Base-by-base conservation (phyloP, 2,888 invertebrate genomes). In the Labia minor region DNA sequence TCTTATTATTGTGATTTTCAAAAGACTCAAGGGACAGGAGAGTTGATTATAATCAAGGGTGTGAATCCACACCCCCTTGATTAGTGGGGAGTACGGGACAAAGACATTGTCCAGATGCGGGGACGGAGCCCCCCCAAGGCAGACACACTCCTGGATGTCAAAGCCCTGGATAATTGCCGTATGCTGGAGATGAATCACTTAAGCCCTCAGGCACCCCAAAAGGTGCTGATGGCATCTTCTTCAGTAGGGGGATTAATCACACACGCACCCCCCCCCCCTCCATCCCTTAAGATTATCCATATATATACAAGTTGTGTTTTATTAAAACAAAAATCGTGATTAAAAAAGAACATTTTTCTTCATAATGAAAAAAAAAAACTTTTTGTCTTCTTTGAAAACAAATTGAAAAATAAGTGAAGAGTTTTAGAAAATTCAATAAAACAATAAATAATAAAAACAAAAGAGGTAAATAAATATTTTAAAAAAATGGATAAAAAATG, bases 101-200 rank as follows among this genome's bases (percentile, higher is more conserved):
- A 49, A 49, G 49, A 49, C 49, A 49, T 16, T 49, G 49, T 49
- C 49, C 49, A 49, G 49, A 49, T n/a, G 49, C 49, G 49, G 49
- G 49, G 16, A 49, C 49, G 16, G 49, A 49, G 49, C 49, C 49
- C 49, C 49, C 4, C 4, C 8, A 3, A 2, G n/a, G 49, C 49
- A 49, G 49, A 10, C 49, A 11, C 14, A n/a, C 49, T 49, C 49
- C 16, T 26, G 26, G 49, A 49, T 49, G 49, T 49, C 49, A 49
- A 49, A 49, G 49, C 49, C 49, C 49, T 16, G 49, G 49, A 49
- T 49, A 49, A 49, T 49, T 49, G 49, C 49, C 49, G 49, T 49
- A 16, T 49, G 49, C 49, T 49, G n/a, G n/a, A 49, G 49, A 49
- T 49, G 49, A 49, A 49, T 49, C 49, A 49, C 49, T 49, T 49